Conservation (phyloP, 1,140 invertebrate genomes). For the Palaemon carinicauda region DNA sequence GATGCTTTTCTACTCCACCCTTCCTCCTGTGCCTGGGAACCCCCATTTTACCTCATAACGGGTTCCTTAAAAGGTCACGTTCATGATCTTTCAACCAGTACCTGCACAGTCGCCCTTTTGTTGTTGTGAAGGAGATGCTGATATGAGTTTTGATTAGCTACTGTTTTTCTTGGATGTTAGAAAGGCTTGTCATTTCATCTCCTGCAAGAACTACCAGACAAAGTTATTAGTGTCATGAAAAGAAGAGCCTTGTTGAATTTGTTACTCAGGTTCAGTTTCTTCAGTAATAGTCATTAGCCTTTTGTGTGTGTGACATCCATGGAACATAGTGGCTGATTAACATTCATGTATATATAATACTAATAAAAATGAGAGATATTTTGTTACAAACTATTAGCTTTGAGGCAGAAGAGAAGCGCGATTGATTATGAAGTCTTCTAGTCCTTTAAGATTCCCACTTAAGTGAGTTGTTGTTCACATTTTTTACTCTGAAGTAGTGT, state of each 20-base stretch:
- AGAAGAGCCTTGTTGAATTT: neutral
- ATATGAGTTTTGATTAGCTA: conserved; percentile 35
- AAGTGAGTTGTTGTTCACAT: conserved; percentile 56
- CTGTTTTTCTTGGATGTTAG: neutral
- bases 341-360: conserved; percentile 47
- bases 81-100: conserved; percentile 52
- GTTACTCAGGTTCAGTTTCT: neutral
- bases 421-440: conserved; percentile 55
- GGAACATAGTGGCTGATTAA: conserved; percentile 21
- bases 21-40: conserved; percentile 39
- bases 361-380: conserved; percentile 48
- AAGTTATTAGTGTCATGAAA: neutral
- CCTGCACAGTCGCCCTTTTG: conserved; percentile 56
- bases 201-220: neutral
- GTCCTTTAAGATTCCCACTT: conserved; percentile 55
- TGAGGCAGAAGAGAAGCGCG: conserved; percentile 52
- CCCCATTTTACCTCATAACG: conserved; percentile 26
- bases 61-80: neutral
- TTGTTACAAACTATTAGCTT: conserved; percentile 57
- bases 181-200: conserved; percentile 22
- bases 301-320: neutral
- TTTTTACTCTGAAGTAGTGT: conserved; percentile 56
- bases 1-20: conserved; percentile 27
- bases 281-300: conserved; percentile 17
- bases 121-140: conserved; percentile 48